These are phyloP conservation scores for Coelogynopora nodosa DNA, from an alignment of 2,888 invertebrate genomes.

Conservation along the genomic window DNA sequence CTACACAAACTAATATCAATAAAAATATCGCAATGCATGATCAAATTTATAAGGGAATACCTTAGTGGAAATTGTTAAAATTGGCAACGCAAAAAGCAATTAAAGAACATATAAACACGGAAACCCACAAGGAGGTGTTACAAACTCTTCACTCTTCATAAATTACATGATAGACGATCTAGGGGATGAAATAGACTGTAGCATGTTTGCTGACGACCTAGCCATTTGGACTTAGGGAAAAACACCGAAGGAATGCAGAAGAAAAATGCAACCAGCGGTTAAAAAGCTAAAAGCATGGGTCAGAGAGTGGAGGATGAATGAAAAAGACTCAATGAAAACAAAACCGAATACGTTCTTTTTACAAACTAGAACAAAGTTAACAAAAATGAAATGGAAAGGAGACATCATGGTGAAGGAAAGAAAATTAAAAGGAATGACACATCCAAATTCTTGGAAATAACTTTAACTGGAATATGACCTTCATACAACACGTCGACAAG, in stretches of 20 bases:
- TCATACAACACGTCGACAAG: background rate
- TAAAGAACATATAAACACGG: background rate
- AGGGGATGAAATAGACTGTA: background rate
- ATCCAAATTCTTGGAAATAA: background rate
- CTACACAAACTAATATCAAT: background rate
- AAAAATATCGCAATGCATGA: background rate
- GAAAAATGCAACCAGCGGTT: background rate
- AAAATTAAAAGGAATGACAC: background rate
- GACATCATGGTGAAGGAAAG: background rate
- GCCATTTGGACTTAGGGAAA: background rate
- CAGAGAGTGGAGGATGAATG: background rate
- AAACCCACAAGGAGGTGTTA: background rate
- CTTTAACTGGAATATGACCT: background rate
- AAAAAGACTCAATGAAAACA: background rate
- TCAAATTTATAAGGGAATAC: background rate
- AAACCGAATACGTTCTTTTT: background rate
- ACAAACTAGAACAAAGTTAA: background rate
- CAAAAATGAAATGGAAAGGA: background rate
- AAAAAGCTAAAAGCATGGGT: background rate
- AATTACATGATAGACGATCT: background rate
- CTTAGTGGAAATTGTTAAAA: background rate
- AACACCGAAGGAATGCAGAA: constrained; percentile 12
- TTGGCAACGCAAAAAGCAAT: background rate
- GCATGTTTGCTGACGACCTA: constrained; percentile 7
- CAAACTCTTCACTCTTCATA: background rate